phyloP scores from a whole-genome alignment of 2,888 invertebrate species.

The Sepioteuthis lessoniana region DNA sequence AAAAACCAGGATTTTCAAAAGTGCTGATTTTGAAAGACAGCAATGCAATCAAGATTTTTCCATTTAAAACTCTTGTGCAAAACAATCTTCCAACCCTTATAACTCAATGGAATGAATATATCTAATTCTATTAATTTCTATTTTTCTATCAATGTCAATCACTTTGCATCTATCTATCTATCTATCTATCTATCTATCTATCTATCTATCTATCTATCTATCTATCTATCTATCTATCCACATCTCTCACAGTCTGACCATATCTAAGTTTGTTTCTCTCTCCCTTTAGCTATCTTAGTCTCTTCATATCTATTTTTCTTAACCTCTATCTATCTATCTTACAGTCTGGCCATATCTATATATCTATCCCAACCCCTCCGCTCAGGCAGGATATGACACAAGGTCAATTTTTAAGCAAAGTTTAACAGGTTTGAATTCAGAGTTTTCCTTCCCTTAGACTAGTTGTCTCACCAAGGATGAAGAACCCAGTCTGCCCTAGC shows the following conservation, averaged over 20 bases:
- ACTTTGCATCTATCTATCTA: background rate
- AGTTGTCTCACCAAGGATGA: too few species aligned
- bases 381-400: too few species aligned
- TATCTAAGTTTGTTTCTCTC: too few species aligned
- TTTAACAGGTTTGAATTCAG: too few species aligned
- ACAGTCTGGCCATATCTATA: background rate
- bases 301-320: too few species aligned
- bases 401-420: too few species aligned
- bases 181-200: background rate
- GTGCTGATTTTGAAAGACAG: background rate
- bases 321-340: background rate
- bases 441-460: too few species aligned
- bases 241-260: too few species aligned
- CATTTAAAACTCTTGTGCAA: too few species aligned
- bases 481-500: too few species aligned
- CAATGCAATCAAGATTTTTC: background rate
- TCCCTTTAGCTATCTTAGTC: background rate
- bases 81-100: background rate
- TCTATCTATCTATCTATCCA: background rate
- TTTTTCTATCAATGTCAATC: background rate
- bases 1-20: background rate
- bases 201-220: background rate
- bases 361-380: too few species aligned
- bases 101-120: background rate
- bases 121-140: background rate